These are phyloP conservation scores for Rhagoletis zephyria DNA, from an alignment of 1,140 invertebrate genomes.

Conservation along the genomic window DNA sequence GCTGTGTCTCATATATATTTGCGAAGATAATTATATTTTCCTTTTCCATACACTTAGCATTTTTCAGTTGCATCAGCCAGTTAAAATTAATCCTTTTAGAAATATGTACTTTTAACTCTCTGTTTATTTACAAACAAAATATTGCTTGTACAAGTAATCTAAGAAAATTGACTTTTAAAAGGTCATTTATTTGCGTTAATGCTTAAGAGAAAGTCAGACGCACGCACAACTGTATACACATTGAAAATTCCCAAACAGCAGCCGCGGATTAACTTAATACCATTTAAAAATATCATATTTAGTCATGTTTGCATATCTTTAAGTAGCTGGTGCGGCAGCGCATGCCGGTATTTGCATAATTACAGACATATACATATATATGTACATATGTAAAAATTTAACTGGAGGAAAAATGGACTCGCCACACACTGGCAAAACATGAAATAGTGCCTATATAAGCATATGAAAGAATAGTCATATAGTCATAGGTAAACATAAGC, in stretches of 20 bases:
- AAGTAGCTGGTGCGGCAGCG: background rate
- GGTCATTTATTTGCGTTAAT: background rate
- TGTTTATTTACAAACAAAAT: background rate
- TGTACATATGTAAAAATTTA: background rate
- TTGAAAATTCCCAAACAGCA: conserved; percentile 8
- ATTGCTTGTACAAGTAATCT: background rate
- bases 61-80: no score
- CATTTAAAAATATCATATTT: conserved; percentile 13
- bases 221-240: background rate
- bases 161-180: conserved; percentile 1
- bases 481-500: no score
- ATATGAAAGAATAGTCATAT: background rate
- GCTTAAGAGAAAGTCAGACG: background rate
- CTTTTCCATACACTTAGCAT: no score
- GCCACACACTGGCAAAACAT: background rate
- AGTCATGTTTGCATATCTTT: background rate
- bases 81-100: no score
- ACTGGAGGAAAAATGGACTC: background rate
- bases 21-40: no score
- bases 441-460: background rate
- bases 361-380: background rate
- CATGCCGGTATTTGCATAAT: background rate
- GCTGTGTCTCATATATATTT: no score
- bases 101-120: background rate
- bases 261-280: conserved; percentile 32